Evolutionary conservation across 2,888 invertebrate genomes (phyloP).

Genomic region (Ramazzottius varieornatus): DNA sequence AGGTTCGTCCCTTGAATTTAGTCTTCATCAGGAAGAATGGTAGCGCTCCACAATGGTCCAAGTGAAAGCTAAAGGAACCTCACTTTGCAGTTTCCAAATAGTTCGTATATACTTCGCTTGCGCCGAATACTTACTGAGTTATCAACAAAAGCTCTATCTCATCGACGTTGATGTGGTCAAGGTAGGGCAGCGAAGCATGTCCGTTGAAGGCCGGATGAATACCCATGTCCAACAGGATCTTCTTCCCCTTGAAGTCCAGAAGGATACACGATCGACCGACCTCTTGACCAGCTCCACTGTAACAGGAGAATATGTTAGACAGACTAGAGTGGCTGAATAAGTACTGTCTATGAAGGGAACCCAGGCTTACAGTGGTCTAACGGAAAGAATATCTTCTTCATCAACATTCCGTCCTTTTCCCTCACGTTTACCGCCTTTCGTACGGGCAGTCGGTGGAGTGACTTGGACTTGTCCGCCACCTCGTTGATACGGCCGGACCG

Average conservation of each 20-base stretch:
- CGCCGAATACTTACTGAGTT: constrained; percentile 51
- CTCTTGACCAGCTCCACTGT: constrained; percentile 76
- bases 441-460: not conserved
- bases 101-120: no score
- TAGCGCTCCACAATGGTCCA: constrained; percentile 89
- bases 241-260: constrained; percentile 93
- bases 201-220: constrained; percentile 32
- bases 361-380: not conserved
- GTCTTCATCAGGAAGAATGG: constrained; percentile 96
- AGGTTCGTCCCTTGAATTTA: constrained; percentile 82
- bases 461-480: not conserved
- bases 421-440: not conserved
- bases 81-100: constrained; percentile 4
- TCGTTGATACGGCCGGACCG: not conserved
- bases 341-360: not conserved
- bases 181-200: constrained; percentile 88
- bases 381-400: not conserved
- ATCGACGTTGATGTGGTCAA: constrained; percentile 87
- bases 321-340: not conserved
- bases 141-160: constrained; percentile 68
- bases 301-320: not conserved
- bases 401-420: not conserved
- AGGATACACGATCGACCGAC: constrained; percentile 95
- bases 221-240: constrained; percentile 48
- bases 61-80: constrained; percentile 48